Conservation (phyloP, 2,113 vertebrate genomes). For the Rhodinocichla rosea region DNA sequence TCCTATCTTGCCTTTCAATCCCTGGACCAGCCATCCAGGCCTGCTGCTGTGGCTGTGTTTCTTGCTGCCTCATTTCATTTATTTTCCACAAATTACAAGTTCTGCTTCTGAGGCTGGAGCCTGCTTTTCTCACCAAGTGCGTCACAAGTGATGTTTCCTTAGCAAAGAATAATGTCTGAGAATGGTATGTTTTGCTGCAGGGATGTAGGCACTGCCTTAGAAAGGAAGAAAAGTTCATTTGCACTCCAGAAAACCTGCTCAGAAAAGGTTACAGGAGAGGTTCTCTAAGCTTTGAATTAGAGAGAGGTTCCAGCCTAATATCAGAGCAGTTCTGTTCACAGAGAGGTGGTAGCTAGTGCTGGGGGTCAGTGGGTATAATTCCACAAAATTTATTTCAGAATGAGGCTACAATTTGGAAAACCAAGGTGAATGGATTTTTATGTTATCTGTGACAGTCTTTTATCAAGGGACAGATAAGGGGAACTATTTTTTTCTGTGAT, state of each 20-base stretch:
- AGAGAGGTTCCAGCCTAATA: neutral
- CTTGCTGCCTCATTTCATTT: neutral
- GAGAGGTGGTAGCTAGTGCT: neutral
- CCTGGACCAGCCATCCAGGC: neutral
- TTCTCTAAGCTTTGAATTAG: neutral
- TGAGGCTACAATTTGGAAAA: neutral
- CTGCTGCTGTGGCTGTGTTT: neutral
- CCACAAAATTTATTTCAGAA: neutral
- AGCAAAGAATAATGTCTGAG: neutral
- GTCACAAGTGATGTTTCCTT: neutral
- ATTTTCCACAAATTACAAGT: neutral
- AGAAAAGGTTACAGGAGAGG: neutral
- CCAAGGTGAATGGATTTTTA: accelerated
- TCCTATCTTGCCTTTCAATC: neutral
- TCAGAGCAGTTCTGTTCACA: neutral
- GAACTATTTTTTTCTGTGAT: neutral
- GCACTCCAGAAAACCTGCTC: neutral
- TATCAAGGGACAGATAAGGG: neutral
- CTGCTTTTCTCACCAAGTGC: neutral
- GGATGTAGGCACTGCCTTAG: neutral
- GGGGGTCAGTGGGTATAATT: accelerated
- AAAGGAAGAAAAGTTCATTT: neutral
- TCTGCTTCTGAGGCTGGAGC: neutral
- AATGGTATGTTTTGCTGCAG: neutral
- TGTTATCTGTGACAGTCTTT: neutral